A percentile compares a stretch with the other conserved stretches of the same genome.
phyloP scores from a whole-genome alignment of 2,113 vertebrate genomes.

The Callospermophilus lateralis region DNA sequence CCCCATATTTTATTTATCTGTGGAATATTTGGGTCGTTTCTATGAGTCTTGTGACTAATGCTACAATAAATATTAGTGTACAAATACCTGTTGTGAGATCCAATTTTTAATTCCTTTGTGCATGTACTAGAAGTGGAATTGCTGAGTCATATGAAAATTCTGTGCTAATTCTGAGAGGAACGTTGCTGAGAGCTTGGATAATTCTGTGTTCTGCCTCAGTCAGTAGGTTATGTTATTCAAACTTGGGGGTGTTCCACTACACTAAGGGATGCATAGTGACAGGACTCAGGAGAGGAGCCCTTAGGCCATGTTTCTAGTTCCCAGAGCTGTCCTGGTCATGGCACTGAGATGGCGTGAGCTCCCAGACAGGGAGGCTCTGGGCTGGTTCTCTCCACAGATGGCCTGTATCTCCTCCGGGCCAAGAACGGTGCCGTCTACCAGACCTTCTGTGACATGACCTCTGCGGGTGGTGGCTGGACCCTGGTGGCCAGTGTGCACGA shows the following conservation, averaged over 20 bases:
- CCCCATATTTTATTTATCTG: not conserved
- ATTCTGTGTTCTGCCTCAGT: not conserved
- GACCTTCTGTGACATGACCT: conserved; percentile 88
- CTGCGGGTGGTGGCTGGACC: conserved; percentile 84
- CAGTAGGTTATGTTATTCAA: not conserved
- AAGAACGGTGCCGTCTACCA: conserved; percentile 73
- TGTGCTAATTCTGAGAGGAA: not conserved
- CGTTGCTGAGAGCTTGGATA: not conserved
- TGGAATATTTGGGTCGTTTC: not conserved
- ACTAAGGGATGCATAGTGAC: not conserved
- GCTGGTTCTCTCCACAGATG: conserved; percentile 66
- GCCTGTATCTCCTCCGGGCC: conserved; percentile 33
- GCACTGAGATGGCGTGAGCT: not conserved
- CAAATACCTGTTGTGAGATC: too few relatives aligned
- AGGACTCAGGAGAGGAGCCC: not conserved
- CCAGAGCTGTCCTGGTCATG: rapidly evolving
- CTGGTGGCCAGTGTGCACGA: conserved; percentile 87
- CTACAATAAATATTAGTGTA: not conserved
- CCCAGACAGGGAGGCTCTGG: not conserved
- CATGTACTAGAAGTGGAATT: not conserved
- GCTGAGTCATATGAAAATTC: not conserved
- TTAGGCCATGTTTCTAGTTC: not conserved
- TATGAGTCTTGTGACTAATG: not conserved
- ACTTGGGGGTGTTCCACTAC: not conserved
- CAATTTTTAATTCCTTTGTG: not conserved